Evolutionary conservation across 2,113 vertebrate species (phyloP).

Genomic region (Amphilophus citrinellus): DNA sequence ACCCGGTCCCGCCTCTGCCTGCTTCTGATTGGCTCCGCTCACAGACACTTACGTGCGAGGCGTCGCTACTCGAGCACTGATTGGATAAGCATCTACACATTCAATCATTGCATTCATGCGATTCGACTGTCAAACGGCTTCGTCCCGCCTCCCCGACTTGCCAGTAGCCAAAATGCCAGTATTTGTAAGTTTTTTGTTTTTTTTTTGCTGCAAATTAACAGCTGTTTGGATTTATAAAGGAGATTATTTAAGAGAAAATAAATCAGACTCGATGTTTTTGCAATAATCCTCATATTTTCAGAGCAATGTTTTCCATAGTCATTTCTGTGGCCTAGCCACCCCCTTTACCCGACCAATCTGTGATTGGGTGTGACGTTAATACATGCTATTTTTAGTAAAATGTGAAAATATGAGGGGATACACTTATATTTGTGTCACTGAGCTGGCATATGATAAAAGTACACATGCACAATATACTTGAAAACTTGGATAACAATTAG

Average conservation of each 20-base stretch:
- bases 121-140: slow-evolving; percentile 65
- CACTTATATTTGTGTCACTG: slow-evolving; percentile 25
- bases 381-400: slow-evolving; percentile 82
- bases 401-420: slow-evolving; percentile 73
- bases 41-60: slow-evolving; percentile 5
- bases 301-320: background rate
- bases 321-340: slow-evolving; percentile 37
- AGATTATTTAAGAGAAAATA: background rate
- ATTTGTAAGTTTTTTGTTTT: slow-evolving; percentile 37
- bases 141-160: slow-evolving; percentile 62
- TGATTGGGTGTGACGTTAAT: slow-evolving; percentile 80
- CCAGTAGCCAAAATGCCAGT: slow-evolving; percentile 57
- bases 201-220: slow-evolving; percentile 8
- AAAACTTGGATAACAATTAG: background rate
- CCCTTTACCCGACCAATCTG: slow-evolving; percentile 53
- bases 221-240: background rate
- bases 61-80: background rate
- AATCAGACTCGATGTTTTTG: background rate
- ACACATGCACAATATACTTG: background rate
- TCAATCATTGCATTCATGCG: slow-evolving; percentile 36
- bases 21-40: slow-evolving; percentile 56
- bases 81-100: slow-evolving; percentile 54
- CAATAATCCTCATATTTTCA: background rate
- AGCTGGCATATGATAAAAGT: background rate
- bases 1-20: slow-evolving; percentile 49